Conservation (phyloP, 2,888 invertebrate species). For the Parnassius orleans region DNA sequence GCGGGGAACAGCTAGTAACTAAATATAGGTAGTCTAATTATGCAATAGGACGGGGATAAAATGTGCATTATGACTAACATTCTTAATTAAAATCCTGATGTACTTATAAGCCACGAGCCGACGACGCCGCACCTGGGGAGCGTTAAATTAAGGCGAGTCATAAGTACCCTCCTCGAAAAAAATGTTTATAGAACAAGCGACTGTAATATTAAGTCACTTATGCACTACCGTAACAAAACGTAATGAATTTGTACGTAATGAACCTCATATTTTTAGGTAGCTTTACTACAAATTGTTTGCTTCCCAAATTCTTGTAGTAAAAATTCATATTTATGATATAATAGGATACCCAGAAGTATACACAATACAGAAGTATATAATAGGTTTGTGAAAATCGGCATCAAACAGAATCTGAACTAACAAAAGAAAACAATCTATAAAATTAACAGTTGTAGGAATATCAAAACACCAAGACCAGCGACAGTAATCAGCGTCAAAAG, state of each 20-base stretch:
- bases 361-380: too few species aligned
- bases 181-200: conserved; percentile 38
- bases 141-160: conserved; percentile 53
- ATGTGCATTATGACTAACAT: conserved; percentile 53
- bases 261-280: conserved; percentile 9
- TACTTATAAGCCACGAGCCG: conserved; percentile 63
- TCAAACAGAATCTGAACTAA: too few species aligned
- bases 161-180: conserved; percentile 33
- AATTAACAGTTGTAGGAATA: too few species aligned
- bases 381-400: too few species aligned
- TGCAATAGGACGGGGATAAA: conserved; percentile 29
- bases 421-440: too few species aligned
- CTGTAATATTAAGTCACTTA: conserved; percentile 35
- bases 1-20: too few species aligned
- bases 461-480: too few species aligned
- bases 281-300: conserved; percentile 9
- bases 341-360: too few species aligned
- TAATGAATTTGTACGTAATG: conserved; percentile 11
- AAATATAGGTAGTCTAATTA: conserved; percentile 32
- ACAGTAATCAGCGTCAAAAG: too few species aligned
- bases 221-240: conserved; percentile 24
- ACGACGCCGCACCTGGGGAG: conserved; percentile 63
- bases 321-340: too few species aligned
- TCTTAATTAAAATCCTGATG: conserved; percentile 72
- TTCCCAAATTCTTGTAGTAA: not conserved